phyloP scores from a whole-genome alignment of 2,797 vertebrate genomes.

The Toxotes lorentzi region DNA sequence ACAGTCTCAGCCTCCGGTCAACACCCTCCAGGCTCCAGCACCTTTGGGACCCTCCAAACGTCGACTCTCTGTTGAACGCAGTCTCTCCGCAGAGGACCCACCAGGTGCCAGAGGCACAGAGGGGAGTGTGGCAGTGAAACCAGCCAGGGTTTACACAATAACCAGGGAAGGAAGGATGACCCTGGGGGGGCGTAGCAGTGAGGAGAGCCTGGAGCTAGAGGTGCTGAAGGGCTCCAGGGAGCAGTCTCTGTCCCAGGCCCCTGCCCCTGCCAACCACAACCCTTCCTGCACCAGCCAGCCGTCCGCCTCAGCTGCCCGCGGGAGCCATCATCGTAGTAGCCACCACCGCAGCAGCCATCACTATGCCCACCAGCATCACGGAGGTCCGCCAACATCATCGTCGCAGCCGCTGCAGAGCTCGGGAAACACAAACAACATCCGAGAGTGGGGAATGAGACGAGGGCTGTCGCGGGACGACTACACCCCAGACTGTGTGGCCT shows the following conservation, averaged over 20 bases:
- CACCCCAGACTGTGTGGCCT: constrained; percentile 84
- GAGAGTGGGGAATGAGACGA: constrained; percentile 87
- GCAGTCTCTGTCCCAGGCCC: constrained; percentile 55
- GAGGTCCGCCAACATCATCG: constrained; percentile 53
- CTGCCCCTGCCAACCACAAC: constrained; percentile 26
- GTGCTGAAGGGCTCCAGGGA: constrained; percentile 88
- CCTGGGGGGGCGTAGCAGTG: constrained; percentile 85
- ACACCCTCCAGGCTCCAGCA: constrained; percentile 78
- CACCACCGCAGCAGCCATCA: constrained; percentile 77
- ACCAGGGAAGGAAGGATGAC: constrained; percentile 90
- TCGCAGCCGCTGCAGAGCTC: constrained; percentile 87
- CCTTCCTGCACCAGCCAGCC: constrained; percentile 74
- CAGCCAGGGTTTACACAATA: constrained; percentile 93
- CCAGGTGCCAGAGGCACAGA: constrained; percentile 55
- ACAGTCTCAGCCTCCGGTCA: constrained; percentile 48
- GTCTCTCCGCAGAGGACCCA: constrained; percentile 87
- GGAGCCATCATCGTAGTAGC: constrained; percentile 69
- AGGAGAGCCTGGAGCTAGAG: constrained; percentile 92
- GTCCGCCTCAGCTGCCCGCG: constrained; percentile 41
- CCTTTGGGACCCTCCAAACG: constrained; percentile 89
- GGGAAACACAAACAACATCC: constrained; percentile 84
- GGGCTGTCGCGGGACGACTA: constrained; percentile 91
- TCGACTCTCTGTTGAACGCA: constrained; percentile 88
- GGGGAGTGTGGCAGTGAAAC: constrained; percentile 82
- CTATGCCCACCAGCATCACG: constrained; percentile 69